A percentile compares a stretch with the other conserved stretches of the same genome.
Evolutionary conservation across 2,113 vertebrate species (phyloP).

Genomic region (Chinchilla lanigera): DNA sequence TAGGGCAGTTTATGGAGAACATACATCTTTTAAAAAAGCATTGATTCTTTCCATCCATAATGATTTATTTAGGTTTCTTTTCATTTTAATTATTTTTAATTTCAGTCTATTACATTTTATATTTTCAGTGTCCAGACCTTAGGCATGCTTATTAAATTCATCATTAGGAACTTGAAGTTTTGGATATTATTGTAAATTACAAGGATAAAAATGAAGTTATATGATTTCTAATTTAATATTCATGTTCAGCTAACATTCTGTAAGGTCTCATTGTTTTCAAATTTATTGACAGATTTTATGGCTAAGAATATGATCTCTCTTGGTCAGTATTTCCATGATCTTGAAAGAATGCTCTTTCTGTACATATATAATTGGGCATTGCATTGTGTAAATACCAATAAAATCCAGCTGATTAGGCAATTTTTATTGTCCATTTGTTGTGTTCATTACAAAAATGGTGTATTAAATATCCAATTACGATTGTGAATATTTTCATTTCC

Average conservation of each 20-base stretch:
- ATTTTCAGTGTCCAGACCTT: background rate
- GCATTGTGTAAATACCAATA: background rate
- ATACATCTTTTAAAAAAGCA: background rate
- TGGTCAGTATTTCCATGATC: background rate
- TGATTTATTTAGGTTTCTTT: background rate
- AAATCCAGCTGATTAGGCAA: background rate
- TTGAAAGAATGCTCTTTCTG: background rate
- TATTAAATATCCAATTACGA: background rate
- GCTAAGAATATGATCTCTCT: background rate
- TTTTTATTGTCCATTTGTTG: background rate
- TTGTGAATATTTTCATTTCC: background rate
- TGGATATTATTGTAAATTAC: constrained; percentile 3
- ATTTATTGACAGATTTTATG: background rate
- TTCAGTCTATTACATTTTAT: background rate
- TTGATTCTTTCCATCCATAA: background rate
- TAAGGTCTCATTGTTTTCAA: background rate
- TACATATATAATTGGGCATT: background rate
- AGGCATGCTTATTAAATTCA: background rate
- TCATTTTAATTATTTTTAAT: background rate
- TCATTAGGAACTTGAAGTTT: background rate
- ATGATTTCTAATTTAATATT: background rate
- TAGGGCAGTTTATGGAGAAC: background rate
- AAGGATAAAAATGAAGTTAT: background rate
- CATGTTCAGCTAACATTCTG: background rate
- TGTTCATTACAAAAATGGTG: background rate